Conservation (phyloP, 2,888 invertebrate genomes). For the Catotricha subobsoleta region DNA sequence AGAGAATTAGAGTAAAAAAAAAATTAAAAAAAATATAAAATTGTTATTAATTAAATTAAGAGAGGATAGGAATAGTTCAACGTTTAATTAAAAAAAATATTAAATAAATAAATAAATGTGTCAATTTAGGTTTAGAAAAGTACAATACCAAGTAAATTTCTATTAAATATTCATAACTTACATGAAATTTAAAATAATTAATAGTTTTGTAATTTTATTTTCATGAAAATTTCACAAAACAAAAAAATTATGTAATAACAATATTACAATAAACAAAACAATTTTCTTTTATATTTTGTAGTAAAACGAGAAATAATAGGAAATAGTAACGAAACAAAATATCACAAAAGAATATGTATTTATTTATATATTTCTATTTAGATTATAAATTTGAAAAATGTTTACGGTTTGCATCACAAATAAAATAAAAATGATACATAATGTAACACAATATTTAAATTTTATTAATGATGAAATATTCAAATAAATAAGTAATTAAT, state of each 20-base stretch:
- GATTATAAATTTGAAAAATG: no score
- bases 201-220: no score
- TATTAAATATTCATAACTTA: no score
- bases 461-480: no score
- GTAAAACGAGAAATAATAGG: background rate
- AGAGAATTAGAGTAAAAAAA: background rate
- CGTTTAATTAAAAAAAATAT: background rate
- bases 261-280: background rate
- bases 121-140: conserved; percentile 9
- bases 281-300: conserved; percentile 2
- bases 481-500: no score
- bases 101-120: conserved; percentile 6
- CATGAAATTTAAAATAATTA: no score
- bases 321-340: background rate
- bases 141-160: no score
- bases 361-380: no score
- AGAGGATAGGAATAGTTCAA: background rate
- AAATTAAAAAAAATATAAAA: background rate
- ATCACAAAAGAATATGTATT: no score
- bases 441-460: no score
- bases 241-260: background rate
- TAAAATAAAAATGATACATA: no score
- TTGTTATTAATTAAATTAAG: background rate
- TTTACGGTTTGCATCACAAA: no score
- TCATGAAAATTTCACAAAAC: background rate